phyloP scores from a whole-genome alignment of 2,797 vertebrate genomes.

The Spinibarbus caldwelli region DNA sequence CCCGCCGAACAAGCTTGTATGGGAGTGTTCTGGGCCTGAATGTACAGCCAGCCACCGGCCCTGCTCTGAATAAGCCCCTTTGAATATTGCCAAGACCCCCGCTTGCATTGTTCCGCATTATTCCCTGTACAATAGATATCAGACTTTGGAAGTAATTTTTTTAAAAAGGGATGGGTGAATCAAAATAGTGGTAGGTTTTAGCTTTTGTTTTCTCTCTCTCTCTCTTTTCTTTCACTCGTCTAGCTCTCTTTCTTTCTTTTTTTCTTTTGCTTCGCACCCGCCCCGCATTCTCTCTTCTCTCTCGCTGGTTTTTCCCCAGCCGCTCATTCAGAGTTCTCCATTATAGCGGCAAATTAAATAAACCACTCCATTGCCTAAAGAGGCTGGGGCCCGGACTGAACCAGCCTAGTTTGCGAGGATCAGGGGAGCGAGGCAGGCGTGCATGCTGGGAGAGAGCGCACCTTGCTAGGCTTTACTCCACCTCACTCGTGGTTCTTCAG shows the following conservation, averaged over 20 bases:
- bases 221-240: slow-evolving; percentile 51
- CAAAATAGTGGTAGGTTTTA: slow-evolving; percentile 98
- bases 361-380: slow-evolving; percentile 88
- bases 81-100: slow-evolving; percentile 91
- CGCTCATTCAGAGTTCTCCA: slow-evolving; percentile 92
- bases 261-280: slow-evolving; percentile 64
- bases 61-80: slow-evolving; percentile 87
- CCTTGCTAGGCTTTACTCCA: slow-evolving; percentile 5
- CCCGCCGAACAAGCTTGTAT: slow-evolving; percentile 87
- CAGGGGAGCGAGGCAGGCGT: slow-evolving; percentile 20
- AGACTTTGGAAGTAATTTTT: slow-evolving; percentile 99
- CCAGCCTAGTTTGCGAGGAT: slow-evolving; percentile 74
- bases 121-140: slow-evolving; percentile 93
- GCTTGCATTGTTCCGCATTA: slow-evolving; percentile 91
- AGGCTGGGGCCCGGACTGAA: slow-evolving; percentile 79
- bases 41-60: slow-evolving; percentile 84
- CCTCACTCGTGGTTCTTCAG: slow-evolving; percentile 9
- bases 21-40: slow-evolving; percentile 87
- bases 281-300: slow-evolving; percentile 80
- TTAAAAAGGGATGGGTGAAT: slow-evolving; percentile 82
- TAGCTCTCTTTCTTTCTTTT: slow-evolving; percentile 48
- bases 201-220: slow-evolving; percentile 85
- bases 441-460: slow-evolving; percentile 58
- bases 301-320: slow-evolving; percentile 77
- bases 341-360: slow-evolving; percentile 99